Evolutionary conservation across 2,888 invertebrate species (phyloP), one percentile per base, ranked within the genome.

Genomic region (Protonemura montana): DNA sequence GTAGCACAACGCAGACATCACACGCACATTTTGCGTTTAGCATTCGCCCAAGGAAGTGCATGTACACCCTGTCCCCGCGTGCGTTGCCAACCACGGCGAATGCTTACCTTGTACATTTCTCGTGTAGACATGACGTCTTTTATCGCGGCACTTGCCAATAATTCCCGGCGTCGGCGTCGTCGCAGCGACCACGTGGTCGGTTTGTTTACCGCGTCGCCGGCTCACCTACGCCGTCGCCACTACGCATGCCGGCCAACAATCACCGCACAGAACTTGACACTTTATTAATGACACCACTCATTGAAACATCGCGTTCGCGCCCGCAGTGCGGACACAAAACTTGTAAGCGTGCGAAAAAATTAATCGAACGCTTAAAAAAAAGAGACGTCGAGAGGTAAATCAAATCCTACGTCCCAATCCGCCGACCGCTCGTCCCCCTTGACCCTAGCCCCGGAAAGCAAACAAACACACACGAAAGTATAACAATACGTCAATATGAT

Each of bases 21-120:
- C 59, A 59, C 29, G 81, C 28, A 81, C 81, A 81, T 29, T 5
- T 28, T 2, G 29, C 21, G 29, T 10, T 59, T 59, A 81, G 81
- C 81, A 30, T 80, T 80, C 28, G 10, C 5, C 35, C 3, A 35
- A 10, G 10, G 10, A 3, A 3, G 35, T 10, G 35, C 35, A 10
- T 6, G 10, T 6, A 35, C 35, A 35, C 35, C 35, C 35, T 10
- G 35, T 35, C 10, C 10, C 35, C 6, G 13, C 59, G 21, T 13
- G 13, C 59, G 3, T 21, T 59, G 59, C 59, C 59, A 59, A 21
- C 59, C 16, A 21, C 59, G 3, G 29, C n/a, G 27, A 6, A 21
- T 27, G 30, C 87, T 82, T 87, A 87, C 87, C 87, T 87, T 87
- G 85, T 87, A 87, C 76, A 82, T 85, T 27, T 85, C 85, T 6